Base-by-base conservation (phyloP, 2,888 invertebrate species). In the Orthonychiurus folsomi region DNA sequence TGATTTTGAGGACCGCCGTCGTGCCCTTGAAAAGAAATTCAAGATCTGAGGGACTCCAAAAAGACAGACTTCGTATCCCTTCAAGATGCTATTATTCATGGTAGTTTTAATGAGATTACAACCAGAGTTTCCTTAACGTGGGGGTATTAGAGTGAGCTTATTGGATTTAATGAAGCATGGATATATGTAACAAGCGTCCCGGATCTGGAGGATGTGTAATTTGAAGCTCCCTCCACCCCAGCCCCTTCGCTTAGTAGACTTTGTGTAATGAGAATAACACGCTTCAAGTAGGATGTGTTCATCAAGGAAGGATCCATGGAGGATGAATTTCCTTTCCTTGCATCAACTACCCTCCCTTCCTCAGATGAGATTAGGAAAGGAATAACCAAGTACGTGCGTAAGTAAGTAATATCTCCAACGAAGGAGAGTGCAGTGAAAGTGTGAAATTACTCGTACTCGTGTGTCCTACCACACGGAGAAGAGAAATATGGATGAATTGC, bases 281-380 rank as follows among this genome's bases (percentile, higher is more conserved):
- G 37, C 37, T 37, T 37, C 37, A 37, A 37, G 37, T 37, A 37
- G 37, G 37, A 37, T 37, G 37, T 37, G 37, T 37, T 37, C 37
- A 37, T 37, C 37, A 37, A 37, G 37, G 37, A 37, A 37, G 37
- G 37, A 37, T 9, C 37, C 37, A 37, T 9, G 37, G 37, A n/a
- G 37, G 37, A 9, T 37, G 37, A 37, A 9, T 37, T 15, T 37
- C 37, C 15, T 37, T 37, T 15, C 37, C n/a, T n/a, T n/a, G n/a
- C n/a, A n/a, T n/a, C n/a, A n/a, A n/a, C n/a, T n/a, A n/a, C n/a
- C n/a, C n/a, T n/a, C n/a, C n/a, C n/a, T n/a, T n/a, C n/a, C n/a
- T n/a, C n/a, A n/a, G n/a, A n/a, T n/a, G n/a, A n/a, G n/a, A n/a
- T n/a, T n/a, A n/a, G n/a, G n/a, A n/a, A n/a, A n/a, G n/a, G n/a